A percentile compares a stretch with the other conserved stretches of the same genome.
phyloP scores from a whole-genome alignment of 2,113 vertebrate genomes.

The Smithornis capensis region DNA sequence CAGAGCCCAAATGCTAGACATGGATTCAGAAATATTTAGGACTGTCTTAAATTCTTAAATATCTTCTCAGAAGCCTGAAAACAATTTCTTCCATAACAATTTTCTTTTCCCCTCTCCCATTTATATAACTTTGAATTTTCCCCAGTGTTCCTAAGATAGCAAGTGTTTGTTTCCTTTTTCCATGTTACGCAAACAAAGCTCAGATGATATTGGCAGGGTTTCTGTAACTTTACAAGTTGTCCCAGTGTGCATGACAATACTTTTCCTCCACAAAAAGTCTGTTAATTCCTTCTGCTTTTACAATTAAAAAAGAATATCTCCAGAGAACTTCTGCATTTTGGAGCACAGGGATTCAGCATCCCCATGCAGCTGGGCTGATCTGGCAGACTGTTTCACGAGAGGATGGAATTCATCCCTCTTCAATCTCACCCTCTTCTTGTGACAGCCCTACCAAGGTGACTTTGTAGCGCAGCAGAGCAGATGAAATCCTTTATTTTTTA shows the following conservation, averaged over 20 bases:
- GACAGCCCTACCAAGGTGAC: background rate
- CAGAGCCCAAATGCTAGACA: background rate
- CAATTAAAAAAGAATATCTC: background rate
- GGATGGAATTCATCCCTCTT: background rate
- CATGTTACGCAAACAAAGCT: conserved; percentile 41
- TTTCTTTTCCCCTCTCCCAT: background rate
- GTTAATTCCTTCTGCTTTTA: background rate
- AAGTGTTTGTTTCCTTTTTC: conserved; percentile 38
- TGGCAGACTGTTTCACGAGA: background rate
- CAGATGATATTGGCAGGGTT: conserved; percentile 15
- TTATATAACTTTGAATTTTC: conserved; percentile 50
- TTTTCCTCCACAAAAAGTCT: background rate
- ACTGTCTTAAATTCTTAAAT: background rate
- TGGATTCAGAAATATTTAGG: background rate
- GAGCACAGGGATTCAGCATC: background rate
- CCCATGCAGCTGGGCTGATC: background rate
- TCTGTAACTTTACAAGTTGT: conserved; percentile 12
- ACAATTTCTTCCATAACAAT: background rate
- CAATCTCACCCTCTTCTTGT: background rate
- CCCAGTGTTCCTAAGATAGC: conserved; percentile 18
- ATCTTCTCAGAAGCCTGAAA: background rate
- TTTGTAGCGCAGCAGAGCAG: background rate
- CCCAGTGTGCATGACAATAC: background rate
- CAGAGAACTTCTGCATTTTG: background rate
- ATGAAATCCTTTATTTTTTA: background rate